phyloP scores from a whole-genome alignment of 2,113 vertebrate species.

The Hemiprocne comata region DNA sequence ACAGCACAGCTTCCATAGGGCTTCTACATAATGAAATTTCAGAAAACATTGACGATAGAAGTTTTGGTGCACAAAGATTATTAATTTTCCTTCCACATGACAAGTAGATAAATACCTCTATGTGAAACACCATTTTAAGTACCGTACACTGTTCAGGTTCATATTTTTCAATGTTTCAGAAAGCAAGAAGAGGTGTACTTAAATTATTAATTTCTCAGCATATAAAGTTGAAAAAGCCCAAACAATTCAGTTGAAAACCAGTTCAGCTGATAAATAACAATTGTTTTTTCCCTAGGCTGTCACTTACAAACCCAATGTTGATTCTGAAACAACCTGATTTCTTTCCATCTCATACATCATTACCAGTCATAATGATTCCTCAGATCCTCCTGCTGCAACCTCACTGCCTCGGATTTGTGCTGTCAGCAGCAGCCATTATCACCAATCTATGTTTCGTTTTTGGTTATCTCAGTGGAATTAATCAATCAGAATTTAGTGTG shows the following conservation, averaged over 20 bases:
- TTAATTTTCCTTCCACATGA: slow-evolving; percentile 55
- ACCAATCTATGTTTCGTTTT: background rate
- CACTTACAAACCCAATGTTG: background rate
- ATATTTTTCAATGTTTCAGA: slow-evolving; percentile 25
- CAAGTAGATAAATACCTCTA: slow-evolving; percentile 53
- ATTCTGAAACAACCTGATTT: background rate
- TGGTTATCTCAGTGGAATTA: background rate
- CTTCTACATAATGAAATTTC: slow-evolving; percentile 30
- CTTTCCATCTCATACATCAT: background rate
- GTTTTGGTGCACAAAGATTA: slow-evolving; percentile 29
- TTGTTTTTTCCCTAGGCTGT: background rate
- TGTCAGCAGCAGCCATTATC: background rate
- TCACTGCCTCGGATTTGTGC: background rate
- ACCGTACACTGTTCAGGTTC: background rate
- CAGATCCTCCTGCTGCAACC: background rate
- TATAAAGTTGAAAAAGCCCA: background rate
- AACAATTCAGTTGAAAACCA: background rate
- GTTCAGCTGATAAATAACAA: background rate
- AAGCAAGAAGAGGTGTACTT: background rate
- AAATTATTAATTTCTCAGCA: slow-evolving; percentile 26
- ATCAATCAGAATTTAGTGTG: accelerated
- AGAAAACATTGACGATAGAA: slow-evolving; percentile 9
- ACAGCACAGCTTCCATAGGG: slow-evolving; percentile 9
- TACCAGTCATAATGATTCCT: background rate
- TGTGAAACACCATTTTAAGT: slow-evolving; percentile 30